Base-by-base conservation (phyloP, 1,140 invertebrate genomes). In the Magallana angulata region DNA sequence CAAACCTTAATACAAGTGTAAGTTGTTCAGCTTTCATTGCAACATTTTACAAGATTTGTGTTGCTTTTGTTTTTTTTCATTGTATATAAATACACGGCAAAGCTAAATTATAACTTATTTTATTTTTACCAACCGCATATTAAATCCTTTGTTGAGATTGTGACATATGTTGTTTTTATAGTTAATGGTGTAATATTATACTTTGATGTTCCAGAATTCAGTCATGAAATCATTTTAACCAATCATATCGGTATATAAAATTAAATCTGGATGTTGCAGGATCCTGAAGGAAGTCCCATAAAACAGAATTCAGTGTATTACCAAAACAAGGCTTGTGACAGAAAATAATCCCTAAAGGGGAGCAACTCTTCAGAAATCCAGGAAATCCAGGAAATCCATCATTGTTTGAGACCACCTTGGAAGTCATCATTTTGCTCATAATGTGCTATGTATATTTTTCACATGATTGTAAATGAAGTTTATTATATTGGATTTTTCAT, bases 321-420 rank as follows among this genome's bases (percentile, higher is more conserved):
- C 68, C 68, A 76, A 30, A 76, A 76, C 8, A 18, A 76, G 68
- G 68, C 68, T 24, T 76, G 68, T 36, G 68, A 76, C 24, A 36
- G 11, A 36, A 76, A 76, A 24, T 76, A 76, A 11, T 12, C 12
- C 68, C 9, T 8, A 18, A 36, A 11, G 12, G 24, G 68, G 12
- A 18, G 36, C 30, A 24, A 76, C 68, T 76, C 68, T 76, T 12
- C 24, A 76, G 68, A 76, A 76, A 76, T 76, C 68, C 68, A 76
- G 8, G 24, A 48, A 76, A 76, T 12, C 24, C 48, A 11, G 30
- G 68, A 76, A 76, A 76, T 76, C 68, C 68, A 11, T 76, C 24
- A 30, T 76, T 24, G 36, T 76, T 11, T 76, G 12, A 30, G 18
- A 76, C 68, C 68, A 76, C 4, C 68, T 30, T 12, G 12, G 68